phyloP scores from a whole-genome alignment of 2,797 vertebrate species.

The Sebastolobus altivelis region DNA sequence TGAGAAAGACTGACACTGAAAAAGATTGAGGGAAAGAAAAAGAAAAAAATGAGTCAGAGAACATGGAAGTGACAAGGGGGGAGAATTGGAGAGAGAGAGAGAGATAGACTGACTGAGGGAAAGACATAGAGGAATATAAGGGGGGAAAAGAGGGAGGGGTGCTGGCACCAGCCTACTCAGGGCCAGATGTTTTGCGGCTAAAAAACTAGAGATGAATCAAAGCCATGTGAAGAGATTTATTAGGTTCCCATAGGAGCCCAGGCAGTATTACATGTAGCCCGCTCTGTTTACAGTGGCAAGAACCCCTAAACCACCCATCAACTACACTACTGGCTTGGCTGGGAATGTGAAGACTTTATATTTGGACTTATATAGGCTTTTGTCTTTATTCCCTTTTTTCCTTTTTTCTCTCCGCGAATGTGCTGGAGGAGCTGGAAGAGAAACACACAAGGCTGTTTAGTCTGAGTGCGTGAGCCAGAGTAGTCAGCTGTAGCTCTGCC shows the following conservation, averaged over 20 bases:
- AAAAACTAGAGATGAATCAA: conserved; percentile 86
- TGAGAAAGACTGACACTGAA: conserved; percentile 70
- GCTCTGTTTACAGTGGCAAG: conserved; percentile 86
- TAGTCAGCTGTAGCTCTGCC: conserved; percentile 81
- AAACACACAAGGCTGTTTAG: conserved; percentile 82
- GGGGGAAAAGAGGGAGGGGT: conserved; percentile 59
- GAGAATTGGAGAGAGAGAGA: conserved; percentile 49
- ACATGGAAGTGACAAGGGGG: conserved; percentile 77
- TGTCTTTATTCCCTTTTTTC: conserved; percentile 74
- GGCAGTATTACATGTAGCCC: conserved; percentile 84
- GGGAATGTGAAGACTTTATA: conserved; percentile 85
- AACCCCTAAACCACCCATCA: conserved; percentile 86
- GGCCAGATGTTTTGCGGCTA: conserved; percentile 88
- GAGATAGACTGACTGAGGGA: conserved; percentile 51
- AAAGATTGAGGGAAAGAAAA: conserved; percentile 60
- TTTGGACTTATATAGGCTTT: conserved; percentile 84
- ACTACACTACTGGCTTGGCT: conserved; percentile 84
- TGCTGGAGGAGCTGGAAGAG: conserved; percentile 79
- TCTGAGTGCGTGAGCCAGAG: conserved; percentile 79
- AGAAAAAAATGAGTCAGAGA: conserved; percentile 68
- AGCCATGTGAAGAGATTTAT: conserved; percentile 88
- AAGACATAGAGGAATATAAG: conserved; percentile 61
- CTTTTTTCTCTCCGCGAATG: conserved; percentile 66
- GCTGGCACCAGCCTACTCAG: conserved; percentile 80
- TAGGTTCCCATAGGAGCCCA: conserved; percentile 85